Evolutionary conservation across 2,888 invertebrate genomes (phyloP), one percentile per base, ranked within the genome.

Genomic region (Lymantria monacha): DNA sequence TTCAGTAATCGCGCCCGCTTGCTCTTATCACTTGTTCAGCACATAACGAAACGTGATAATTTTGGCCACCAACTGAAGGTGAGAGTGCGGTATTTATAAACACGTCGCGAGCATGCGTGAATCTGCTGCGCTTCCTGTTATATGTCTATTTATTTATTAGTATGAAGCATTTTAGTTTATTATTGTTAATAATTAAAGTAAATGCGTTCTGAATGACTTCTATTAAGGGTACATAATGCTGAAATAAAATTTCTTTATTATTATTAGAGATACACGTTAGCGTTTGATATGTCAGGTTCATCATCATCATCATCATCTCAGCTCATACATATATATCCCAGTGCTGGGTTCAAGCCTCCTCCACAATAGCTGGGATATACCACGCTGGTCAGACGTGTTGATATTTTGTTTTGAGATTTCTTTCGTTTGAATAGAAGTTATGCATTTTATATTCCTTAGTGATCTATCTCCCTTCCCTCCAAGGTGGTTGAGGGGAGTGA

Each of bases 31-130:
- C 69, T 41, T 55, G 15, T 59, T 10, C 31, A 36, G 10, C 55
- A 57, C 48, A 49, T 41, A 14, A 57, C 67, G 55, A 48, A 65
- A 72, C 79, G 81, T 76, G 81, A 81, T 88, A 87, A 88, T 87
- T 89, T 87, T 83, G 88, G 87, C 77, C 76, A 77, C 72, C 73
- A 68, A 74, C 73, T 71, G 85, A 88, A 89, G 88, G 89, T 87
- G 86, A 88, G 84, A 85, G 84, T 78, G 70, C 59, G 72, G 69
- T 87, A 86, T 85, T 67, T 61, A 67, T 67, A 67, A 67, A 83
- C 76, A 75, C 67, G 74, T 74, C 79, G 70, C 69, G 66, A 40
- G 61, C 60, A 55, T 69, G 69, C 70, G 71, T 70, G 73, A 66
- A 76, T 74, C 76, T 76, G 69, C 74, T 49, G 15, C 65, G 71